Conservation (phyloP, 2,797 vertebrate species). For the Rhinichthys osculus region DNA sequence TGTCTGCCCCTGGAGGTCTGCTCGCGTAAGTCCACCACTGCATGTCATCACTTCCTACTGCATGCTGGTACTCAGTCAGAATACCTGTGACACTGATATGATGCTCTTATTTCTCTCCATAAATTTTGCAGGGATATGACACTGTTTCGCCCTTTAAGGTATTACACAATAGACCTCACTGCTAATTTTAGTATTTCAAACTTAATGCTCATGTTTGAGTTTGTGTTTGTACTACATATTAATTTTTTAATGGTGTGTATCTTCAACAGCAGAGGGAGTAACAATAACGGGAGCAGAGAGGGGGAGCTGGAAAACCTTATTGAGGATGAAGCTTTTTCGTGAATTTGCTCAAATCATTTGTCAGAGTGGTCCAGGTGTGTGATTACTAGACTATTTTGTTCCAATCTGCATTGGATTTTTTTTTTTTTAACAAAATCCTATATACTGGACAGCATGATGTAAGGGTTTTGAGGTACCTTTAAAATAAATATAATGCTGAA, state of each 20-base stretch:
- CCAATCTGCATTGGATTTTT: neutral
- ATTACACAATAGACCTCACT: conserved; percentile 58
- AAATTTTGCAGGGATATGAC: conserved; percentile 80
- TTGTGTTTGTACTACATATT: neutral
- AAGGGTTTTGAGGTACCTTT: neutral
- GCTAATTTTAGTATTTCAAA: neutral
- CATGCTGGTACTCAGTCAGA: neutral
- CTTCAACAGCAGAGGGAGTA: conserved; percentile 69
- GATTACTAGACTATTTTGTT: neutral
- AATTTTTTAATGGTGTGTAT: conserved; percentile 49
- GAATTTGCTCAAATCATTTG: conserved; percentile 49
- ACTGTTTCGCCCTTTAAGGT: conserved; percentile 84
- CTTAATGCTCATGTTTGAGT: neutral
- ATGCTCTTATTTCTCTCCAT: conserved; percentile 37
- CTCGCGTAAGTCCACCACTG: conserved; percentile 83
- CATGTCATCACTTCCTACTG: no score
- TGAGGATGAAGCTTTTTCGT: conserved; percentile 75
- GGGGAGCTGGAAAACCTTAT: conserved; percentile 80
- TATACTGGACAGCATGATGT: neutral
- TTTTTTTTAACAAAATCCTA: neutral
- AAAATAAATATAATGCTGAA: neutral
- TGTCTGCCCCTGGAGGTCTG: conserved; percentile 93
- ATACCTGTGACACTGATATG: conserved; percentile 55
- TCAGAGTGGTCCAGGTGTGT: neutral
- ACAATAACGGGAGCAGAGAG: conserved; percentile 76